Base-by-base conservation (phyloP, 37 sponge, comb jelly and placozoan species). In the Axinella damicornis region DNA sequence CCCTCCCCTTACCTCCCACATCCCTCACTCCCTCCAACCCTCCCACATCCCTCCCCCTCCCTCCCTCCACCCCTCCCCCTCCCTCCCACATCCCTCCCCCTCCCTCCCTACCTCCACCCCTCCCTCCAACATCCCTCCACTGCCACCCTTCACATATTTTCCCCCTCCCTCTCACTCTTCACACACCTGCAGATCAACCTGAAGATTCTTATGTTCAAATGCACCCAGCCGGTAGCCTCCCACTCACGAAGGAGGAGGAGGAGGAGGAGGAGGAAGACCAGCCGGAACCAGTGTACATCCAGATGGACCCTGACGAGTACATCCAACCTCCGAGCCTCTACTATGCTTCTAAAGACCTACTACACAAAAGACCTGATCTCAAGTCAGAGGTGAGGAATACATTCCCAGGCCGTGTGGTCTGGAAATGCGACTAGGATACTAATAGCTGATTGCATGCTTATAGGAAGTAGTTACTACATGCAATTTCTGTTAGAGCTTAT, bases 261-360 rank as follows among this genome's bases (percentile, higher is more conserved):
- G 33, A 25, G 62, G 25, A 61, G 22, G 62, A 61, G 62, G 57
- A 56, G 57, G 62, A 61, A 14, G 33, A 37, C 38, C 24, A 71
- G 9, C 35, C 35, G 2, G 69, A 80, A 18, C 52, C 40, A 4
- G 53, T 66, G 20, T 80, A 80, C 56, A 67, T 80, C 4, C 69
- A 80, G 22, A 80, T 80, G 81, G 55, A 69, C 19, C 69, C 81
- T 4, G 37, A 30, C 22, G 61, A 20, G 21, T 77, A 16, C 69
- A 56, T 34, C 33, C 13, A 36, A 19, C 24, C 67, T 30, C 68
- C 53, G 5, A 54, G 27, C 1, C 79, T 79, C 24, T 52, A 79
- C 62, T 83, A 83, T 27, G 83, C 83, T 35, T 72, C 83, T n/a
- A 71, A 30, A 25, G 83, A 82, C 62, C 60, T 82, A 9, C 73